Evolutionary conservation across 2,113 vertebrate genomes (phyloP).

Genomic region (Morone chrysops): DNA sequence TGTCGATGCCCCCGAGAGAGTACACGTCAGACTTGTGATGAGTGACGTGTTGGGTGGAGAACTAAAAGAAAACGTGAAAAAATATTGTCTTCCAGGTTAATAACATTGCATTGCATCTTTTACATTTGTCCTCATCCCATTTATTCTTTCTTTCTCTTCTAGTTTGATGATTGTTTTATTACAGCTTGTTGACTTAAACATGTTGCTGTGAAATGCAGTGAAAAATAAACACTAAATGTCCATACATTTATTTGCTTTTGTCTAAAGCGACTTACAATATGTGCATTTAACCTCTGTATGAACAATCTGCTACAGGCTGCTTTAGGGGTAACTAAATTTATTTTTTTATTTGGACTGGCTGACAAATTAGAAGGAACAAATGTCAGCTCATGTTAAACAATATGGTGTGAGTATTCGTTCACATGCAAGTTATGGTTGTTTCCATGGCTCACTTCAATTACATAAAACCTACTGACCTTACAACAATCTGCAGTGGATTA

Average conservation of each 20-base stretch:
- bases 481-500: too few species aligned
- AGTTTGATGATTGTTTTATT: not conserved
- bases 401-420: not conserved
- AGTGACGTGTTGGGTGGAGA: constrained; percentile 35
- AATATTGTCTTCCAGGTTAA: not conserved
- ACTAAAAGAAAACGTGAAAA: not conserved
- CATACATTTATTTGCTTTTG: not conserved
- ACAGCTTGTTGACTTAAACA: not conserved
- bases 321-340: too few species aligned
- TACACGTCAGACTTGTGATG: constrained; percentile 52
- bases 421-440: too few species aligned
- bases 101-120: not conserved
- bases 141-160: not conserved
- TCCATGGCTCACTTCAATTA: too few species aligned
- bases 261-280: not conserved
- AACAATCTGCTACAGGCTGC: too few species aligned
- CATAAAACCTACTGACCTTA: too few species aligned
- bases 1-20: constrained; percentile 55
- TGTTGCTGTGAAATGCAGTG: not conserved
- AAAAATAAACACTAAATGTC: not conserved
- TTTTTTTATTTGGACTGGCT: too few species aligned
- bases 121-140: not conserved
- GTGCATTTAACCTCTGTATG: not conserved
- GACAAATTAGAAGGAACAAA: too few species aligned
- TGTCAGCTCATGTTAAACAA: not conserved